phyloP scores from a whole-genome alignment of 2,888 invertebrate species.

The Synanthedon tipuliformis region DNA sequence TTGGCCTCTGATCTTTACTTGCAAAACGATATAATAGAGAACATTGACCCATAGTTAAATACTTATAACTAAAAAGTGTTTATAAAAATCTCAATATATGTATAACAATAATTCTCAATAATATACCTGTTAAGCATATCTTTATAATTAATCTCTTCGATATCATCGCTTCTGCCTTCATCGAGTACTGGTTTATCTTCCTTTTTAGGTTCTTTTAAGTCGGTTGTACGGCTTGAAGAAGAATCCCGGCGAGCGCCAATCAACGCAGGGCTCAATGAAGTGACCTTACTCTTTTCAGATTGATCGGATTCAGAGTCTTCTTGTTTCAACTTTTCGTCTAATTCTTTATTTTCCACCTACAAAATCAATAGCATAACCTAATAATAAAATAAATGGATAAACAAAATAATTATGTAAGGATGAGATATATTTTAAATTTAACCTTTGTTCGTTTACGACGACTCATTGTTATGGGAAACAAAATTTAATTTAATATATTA shows the following conservation, averaged over 20 bases:
- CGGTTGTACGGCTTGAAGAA: slow-evolving; percentile 57
- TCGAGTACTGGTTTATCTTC: slow-evolving; percentile 52
- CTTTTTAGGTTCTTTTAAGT: slow-evolving; percentile 54
- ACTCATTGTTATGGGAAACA: slow-evolving; percentile 50
- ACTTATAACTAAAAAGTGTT: background rate
- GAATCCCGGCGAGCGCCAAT: slow-evolving; percentile 62
- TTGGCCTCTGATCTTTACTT: too few relatives aligned
- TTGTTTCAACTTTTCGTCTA: slow-evolving; percentile 75
- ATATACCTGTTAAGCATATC: slow-evolving; percentile 56
- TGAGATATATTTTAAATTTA: background rate
- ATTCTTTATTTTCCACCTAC: slow-evolving; percentile 66
- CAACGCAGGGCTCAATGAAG: slow-evolving; percentile 69
- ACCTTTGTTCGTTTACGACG: slow-evolving; percentile 72
- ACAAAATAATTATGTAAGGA: slow-evolving; percentile 1
- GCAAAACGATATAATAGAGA: too few relatives aligned
- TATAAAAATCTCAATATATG: slow-evolving; percentile 1
- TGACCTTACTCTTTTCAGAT: slow-evolving; percentile 72
- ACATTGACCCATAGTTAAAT: background rate
- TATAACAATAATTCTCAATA: background rate
- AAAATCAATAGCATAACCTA: slow-evolving; percentile 71
- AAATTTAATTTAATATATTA: too few relatives aligned
- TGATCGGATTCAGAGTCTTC: slow-evolving; percentile 75
- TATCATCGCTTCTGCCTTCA: slow-evolving; percentile 73
- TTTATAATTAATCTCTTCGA: slow-evolving; percentile 71
- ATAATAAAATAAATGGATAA: slow-evolving; percentile 9